phyloP scores from a whole-genome alignment of 2,888 invertebrate genomes.

The Dynastes grantii region DNA sequence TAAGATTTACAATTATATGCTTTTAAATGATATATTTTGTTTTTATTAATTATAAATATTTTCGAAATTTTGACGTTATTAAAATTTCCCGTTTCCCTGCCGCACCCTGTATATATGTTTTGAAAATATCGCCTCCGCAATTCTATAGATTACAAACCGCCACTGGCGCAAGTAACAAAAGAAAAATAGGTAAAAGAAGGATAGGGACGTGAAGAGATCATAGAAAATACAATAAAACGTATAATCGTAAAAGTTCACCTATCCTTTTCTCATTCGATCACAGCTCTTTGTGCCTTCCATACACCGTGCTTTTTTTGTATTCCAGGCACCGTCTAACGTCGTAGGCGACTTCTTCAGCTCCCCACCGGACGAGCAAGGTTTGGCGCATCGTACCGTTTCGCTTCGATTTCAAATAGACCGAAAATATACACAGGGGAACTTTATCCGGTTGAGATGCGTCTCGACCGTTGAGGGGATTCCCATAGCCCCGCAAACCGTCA shows the following conservation, averaged over 20 bases:
- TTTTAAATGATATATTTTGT: too few species aligned
- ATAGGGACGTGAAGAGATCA: constrained; percentile 26
- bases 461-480: constrained; percentile 63
- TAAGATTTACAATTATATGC: too few species aligned
- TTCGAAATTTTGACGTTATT: too few species aligned
- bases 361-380: constrained; percentile 58
- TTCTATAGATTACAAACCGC: too few species aligned
- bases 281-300: too few species aligned
- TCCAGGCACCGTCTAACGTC: constrained; percentile 59
- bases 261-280: background rate
- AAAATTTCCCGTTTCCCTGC: too few species aligned
- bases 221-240: constrained; percentile 46
- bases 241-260: constrained; percentile 43
- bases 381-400: constrained; percentile 60
- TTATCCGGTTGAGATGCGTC: constrained; percentile 63
- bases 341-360: constrained; percentile 60
- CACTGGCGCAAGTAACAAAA: background rate
- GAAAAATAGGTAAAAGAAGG: constrained; percentile 17
- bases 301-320: constrained; percentile 43
- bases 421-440: constrained; percentile 58
- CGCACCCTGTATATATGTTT: too few species aligned
- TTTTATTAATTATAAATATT: too few species aligned
- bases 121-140: too few species aligned
- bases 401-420: constrained; percentile 61
- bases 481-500: constrained; percentile 58